Percentiles rank a stretch among this genome's conserved stretches.
Conservation (phyloP, 92 coral and sea anemone species). For the Siderastrea radians region DNA sequence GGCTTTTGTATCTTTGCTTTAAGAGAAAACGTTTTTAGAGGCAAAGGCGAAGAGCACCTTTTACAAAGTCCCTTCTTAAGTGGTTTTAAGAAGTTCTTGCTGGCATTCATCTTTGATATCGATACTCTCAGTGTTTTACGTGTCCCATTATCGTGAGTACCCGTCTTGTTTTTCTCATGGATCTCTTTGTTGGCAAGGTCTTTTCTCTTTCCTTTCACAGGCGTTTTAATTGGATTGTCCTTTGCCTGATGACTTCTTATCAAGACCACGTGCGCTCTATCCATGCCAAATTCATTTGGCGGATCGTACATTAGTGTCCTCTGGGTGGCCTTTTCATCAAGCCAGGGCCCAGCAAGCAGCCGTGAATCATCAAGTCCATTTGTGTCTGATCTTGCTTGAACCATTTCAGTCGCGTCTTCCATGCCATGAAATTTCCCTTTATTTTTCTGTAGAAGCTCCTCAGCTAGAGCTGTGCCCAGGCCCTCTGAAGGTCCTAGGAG, state of each 20-base stretch:
- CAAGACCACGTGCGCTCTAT: constrained; percentile 31
- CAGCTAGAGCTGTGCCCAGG: constrained; percentile 40
- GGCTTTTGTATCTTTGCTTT: constrained; percentile 5
- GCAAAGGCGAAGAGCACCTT: background rate
- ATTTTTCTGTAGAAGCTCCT: constrained; percentile 41
- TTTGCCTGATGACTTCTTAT: constrained; percentile 29
- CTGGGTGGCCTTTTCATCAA: constrained; percentile 32
- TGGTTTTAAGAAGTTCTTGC: background rate
- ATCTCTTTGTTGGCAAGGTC: background rate
- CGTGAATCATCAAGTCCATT: constrained; percentile 19
- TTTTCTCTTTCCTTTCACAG: background rate
- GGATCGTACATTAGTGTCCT: constrained; percentile 22
- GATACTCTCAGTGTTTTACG: background rate
- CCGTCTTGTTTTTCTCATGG: background rate
- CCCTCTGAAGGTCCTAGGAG: constrained; percentile 24
- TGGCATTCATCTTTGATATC: background rate
- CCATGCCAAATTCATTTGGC: background rate
- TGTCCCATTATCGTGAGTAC: background rate
- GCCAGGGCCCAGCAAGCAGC: constrained; percentile 9
- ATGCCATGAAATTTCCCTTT: constrained; percentile 2
- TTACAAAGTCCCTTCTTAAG: constrained; percentile 12
- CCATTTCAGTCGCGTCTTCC: constrained; percentile 34
- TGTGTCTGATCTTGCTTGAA: constrained; percentile 22
- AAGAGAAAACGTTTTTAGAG: background rate
- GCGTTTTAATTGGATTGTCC: background rate